Base-by-base conservation (phyloP, 1,140 invertebrate species). In the Helicoverpa zea region DNA sequence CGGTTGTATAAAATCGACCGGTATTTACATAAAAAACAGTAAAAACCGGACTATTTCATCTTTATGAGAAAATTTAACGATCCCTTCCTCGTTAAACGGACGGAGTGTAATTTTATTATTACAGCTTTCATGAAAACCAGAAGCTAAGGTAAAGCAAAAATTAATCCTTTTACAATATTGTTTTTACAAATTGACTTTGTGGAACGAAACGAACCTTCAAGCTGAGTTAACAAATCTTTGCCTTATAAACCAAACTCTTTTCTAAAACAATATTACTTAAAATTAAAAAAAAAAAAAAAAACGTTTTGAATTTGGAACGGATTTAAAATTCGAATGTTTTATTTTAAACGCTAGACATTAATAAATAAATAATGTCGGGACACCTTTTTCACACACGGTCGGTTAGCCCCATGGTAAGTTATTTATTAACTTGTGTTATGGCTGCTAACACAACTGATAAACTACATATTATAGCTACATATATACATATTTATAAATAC, bases 51-150 rank as follows among this genome's bases (percentile, higher is more conserved):
- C 58, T 74, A 35, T 30, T 47, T 23, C 23, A 0, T 18, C 29
- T 74, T 74, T 74, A 74, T 16, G 72, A 59, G n/a, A 16, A 18
- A n/a, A 30, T 74, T 74, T 74, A 74, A 74, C 72, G 72, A 74
- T 74, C n/a, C 30, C 10, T 58, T 58, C 11, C 23, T 47, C 72
- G 52, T 74, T 56, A 74, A 74, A 74, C 7, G 14, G 3, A n/a
- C n/a, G 7, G 72, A 58, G 18, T 11, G 18, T 49, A 18, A 18
- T 72, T 74, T 74, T 74, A 59, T 58, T 74, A 74, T 35, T 58
- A 56, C 16, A 14, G 13, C 13, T n/a, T n/a, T 56, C 51, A 18
- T 43, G 68, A 30, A 72, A 72, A 72, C 3, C 23, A 61, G 58
- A 14, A 61, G 58, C 64, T 49, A 54, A 52, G 7, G 13, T 54